Evolutionary conservation across 2,113 vertebrate genomes (phyloP).

Genomic region (Marmota monax): DNA sequence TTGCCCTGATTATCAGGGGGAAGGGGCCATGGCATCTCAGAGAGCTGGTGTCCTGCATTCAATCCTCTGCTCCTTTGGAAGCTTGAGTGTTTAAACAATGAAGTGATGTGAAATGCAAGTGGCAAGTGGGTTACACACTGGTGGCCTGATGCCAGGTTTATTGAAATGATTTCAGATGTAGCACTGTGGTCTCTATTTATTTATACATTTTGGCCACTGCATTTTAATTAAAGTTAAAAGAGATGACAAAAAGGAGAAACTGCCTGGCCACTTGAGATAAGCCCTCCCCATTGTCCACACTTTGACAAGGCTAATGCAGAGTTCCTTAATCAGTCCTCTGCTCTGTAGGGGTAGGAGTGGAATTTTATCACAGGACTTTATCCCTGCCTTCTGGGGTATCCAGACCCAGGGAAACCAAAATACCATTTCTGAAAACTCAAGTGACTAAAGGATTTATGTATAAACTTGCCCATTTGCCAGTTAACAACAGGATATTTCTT

Average conservation of each 20-base stretch:
- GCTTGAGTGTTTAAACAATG: neutral
- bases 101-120: neutral
- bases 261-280: conserved; percentile 20
- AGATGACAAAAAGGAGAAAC: conserved; percentile 10
- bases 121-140: neutral
- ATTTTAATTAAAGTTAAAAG: conserved; percentile 46
- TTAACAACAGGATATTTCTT: neutral
- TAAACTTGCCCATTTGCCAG: neutral
- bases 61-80: neutral
- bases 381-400: neutral
- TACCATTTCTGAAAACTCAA: neutral
- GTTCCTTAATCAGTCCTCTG: neutral
- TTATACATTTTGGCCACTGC: neutral
- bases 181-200: neutral
- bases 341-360: neutral
- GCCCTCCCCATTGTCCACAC: neutral
- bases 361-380: neutral
- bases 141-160: neutral
- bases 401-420: neutral
- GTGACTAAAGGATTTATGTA: neutral
- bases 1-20: conserved; percentile 13
- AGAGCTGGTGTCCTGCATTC: neutral
- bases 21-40: neutral
- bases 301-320: neutral
- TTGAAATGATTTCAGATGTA: neutral